Evolutionary conservation across 2,888 invertebrate species (phyloP).

Genomic region (Bombylius major): DNA sequence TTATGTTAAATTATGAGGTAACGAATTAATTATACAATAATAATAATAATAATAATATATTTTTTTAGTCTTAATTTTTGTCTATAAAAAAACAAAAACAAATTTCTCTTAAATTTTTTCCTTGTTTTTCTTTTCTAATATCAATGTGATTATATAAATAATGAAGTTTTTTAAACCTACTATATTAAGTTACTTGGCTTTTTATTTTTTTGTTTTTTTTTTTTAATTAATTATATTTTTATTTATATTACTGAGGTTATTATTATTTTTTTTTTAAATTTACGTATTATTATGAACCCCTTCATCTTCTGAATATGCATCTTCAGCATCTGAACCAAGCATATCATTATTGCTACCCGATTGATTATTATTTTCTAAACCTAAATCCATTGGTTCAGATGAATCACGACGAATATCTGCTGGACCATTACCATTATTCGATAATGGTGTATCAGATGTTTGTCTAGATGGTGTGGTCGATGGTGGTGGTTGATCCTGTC

Average conservation of each 20-base stretch:
- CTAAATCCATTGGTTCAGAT: conserved; percentile 35
- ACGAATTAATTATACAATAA: background rate
- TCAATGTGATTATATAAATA: no score
- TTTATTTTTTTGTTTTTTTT: background rate
- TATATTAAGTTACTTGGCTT: background rate
- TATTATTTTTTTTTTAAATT: conserved; percentile 1
- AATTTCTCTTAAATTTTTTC: background rate
- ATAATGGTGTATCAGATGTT: conserved; percentile 7
- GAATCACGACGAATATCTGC: conserved; percentile 30
- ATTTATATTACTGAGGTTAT: background rate
- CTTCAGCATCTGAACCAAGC: conserved; percentile 30
- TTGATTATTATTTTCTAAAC: conserved; percentile 31
- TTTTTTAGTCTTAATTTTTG: background rate
- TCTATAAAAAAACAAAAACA: background rate
- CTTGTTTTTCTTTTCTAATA: no score
- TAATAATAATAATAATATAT: background rate
- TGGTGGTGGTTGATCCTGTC: conserved; percentile 22
- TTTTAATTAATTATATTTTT: background rate
- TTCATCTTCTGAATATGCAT: conserved; percentile 36
- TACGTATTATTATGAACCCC: conserved; percentile 34
- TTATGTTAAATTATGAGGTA: background rate
- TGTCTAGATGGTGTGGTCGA: conserved; percentile 10
- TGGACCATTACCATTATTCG: conserved; percentile 9
- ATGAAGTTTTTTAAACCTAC: background rate
- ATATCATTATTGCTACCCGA: conserved; percentile 31